Conservation (phyloP, 2,797 vertebrate genomes). For the Lutjanus argentimaculatus region DNA sequence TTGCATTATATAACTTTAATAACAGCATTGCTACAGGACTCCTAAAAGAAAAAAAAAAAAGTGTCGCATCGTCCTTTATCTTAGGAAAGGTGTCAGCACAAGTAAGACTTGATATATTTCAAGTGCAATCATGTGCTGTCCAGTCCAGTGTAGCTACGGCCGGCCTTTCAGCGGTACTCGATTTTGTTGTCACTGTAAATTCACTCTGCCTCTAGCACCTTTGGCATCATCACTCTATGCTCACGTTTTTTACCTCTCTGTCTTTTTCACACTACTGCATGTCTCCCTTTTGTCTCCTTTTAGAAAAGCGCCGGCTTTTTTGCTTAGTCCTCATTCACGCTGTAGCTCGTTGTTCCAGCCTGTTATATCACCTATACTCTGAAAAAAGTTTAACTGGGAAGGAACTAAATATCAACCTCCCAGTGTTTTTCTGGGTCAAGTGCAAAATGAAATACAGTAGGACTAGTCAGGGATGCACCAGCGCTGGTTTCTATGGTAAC, state of each 20-base stretch:
- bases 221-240: conserved; percentile 49
- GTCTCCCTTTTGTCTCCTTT: conserved; percentile 32
- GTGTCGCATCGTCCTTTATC: conserved; percentile 65
- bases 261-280: conserved; percentile 50
- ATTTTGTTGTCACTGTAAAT: conserved; percentile 79
- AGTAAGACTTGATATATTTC: conserved; percentile 68
- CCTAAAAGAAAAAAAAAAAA: conserved; percentile 29
- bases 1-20: conserved; percentile 75
- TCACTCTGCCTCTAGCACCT: conserved; percentile 59
- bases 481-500: conserved; percentile 86
- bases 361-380: conserved; percentile 55
- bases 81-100: conserved; percentile 58
- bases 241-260: conserved; percentile 40
- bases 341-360: conserved; percentile 38
- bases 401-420: conserved; percentile 71
- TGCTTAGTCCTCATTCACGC: conserved; percentile 36
- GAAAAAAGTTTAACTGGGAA: conserved; percentile 67
- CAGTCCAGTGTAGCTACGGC: conserved; percentile 58
- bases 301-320: conserved; percentile 28
- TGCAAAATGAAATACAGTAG: conserved; percentile 83
- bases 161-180: conserved; percentile 53
- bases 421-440: conserved; percentile 86
- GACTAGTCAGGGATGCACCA: conserved; percentile 80
- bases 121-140: conserved; percentile 70
- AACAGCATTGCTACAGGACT: conserved; percentile 47